Evolutionary conservation across 2,113 vertebrate species (phyloP).

Genomic region (Eurystomus gularis): DNA sequence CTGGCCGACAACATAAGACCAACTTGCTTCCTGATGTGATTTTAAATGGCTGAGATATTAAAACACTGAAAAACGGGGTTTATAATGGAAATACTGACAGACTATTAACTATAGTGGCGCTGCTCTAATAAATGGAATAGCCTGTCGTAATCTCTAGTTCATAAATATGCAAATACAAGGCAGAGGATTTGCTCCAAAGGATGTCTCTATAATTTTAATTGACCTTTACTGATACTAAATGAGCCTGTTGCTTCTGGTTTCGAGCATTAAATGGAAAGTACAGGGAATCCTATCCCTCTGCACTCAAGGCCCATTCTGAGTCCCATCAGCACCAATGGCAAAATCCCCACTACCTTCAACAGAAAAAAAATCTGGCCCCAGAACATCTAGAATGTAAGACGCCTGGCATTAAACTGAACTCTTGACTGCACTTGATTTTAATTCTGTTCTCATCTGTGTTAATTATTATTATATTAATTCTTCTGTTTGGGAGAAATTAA

Average conservation of each 20-base stretch:
- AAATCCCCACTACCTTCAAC: neutral
- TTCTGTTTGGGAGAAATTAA: constrained; percentile 66
- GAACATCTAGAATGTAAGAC: constrained; percentile 63
- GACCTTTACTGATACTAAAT: constrained; percentile 81
- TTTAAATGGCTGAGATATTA: constrained; percentile 80
- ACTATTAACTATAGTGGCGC: constrained; percentile 80
- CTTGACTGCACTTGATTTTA: constrained; percentile 68
- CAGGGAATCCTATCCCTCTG: constrained; percentile 50
- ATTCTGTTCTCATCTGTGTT: constrained; percentile 71
- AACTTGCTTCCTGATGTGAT: constrained; percentile 75
- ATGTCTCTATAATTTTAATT: constrained; percentile 84
- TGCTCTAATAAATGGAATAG: constrained; percentile 83
- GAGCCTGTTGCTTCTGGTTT: constrained; percentile 81
- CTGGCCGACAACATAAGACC: constrained; percentile 61
- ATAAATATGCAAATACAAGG: constrained; percentile 85
- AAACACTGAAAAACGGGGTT: constrained; percentile 79
- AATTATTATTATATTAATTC: constrained; percentile 78
- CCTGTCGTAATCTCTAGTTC: constrained; percentile 82
- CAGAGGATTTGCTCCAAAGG: constrained; percentile 82
- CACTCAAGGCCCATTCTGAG: neutral
- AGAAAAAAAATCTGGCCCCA: constrained; percentile 1
- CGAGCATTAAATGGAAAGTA: constrained; percentile 65
- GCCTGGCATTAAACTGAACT: constrained; percentile 60
- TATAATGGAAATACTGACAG: constrained; percentile 85
- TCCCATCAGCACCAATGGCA: neutral